These are phyloP conservation scores for Suricata suricatta DNA, from an alignment of 2,113 vertebrate species.

Conservation along the genomic window DNA sequence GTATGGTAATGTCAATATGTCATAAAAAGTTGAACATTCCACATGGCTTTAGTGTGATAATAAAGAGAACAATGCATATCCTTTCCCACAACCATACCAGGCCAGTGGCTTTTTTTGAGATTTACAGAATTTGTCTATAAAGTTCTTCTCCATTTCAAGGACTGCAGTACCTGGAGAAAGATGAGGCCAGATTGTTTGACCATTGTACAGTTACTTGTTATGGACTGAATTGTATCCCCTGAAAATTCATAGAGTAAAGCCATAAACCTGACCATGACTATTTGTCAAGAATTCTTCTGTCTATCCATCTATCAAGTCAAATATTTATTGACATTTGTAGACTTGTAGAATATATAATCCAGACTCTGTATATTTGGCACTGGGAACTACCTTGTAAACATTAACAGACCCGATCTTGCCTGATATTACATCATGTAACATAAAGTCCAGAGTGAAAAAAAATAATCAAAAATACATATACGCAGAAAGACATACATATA, in stretches of 20 bases:
- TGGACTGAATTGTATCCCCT: not conserved
- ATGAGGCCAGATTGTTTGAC: not conserved
- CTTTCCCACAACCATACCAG: not conserved
- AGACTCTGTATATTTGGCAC: not conserved
- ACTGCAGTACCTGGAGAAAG: not conserved
- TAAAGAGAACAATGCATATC: not conserved
- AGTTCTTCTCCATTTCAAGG: not conserved
- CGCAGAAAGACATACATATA: not conserved
- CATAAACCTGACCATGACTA: not conserved
- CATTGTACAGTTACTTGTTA: not conserved
- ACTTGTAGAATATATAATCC: not conserved
- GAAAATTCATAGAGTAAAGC: not conserved
- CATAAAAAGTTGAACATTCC: not conserved
- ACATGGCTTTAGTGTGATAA: not conserved
- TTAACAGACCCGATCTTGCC: not conserved
- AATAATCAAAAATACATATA: not conserved
- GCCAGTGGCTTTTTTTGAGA: not conserved
- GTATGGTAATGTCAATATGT: rapidly evolving
- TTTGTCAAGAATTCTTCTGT: not conserved
- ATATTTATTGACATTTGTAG: not conserved
- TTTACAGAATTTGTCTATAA: not conserved
- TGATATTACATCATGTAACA: not conserved
- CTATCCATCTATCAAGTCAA: not conserved
- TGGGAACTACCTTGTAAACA: not conserved
- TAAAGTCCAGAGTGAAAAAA: not conserved